Percentiles rank a stretch among this genome's conserved stretches.
Conservation (phyloP, 2,113 vertebrate species). For the Myrmecobius fasciatus region DNA sequence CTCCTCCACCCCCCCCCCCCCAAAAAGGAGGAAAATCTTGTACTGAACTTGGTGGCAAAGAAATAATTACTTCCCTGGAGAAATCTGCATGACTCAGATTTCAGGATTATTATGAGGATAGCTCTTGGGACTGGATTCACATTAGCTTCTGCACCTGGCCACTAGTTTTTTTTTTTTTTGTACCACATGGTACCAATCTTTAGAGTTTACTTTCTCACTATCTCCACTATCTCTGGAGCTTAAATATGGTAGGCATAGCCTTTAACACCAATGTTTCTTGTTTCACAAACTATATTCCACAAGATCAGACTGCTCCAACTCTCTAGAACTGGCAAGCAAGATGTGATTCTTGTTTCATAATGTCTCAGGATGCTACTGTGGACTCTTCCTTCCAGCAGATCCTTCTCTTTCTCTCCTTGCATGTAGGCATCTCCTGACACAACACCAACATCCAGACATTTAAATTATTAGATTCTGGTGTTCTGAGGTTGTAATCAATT, state of each 20-base stretch:
- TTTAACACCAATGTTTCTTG: not conserved
- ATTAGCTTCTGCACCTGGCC: not conserved
- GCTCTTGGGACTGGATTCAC: not conserved
- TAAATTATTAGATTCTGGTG: not conserved
- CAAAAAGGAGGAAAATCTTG: not conserved
- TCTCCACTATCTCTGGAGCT: not conserved
- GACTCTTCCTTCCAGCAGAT: not conserved
- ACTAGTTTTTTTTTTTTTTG: not conserved
- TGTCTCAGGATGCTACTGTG: not conserved
- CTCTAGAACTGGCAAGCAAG: not conserved
- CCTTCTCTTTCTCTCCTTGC: not conserved
- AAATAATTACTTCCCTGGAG: not conserved
- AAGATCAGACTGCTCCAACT: not conserved
- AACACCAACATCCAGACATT: not conserved
- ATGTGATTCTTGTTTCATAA: not conserved
- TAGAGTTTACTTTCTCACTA: not conserved
- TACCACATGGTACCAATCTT: not conserved
- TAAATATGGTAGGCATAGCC: not conserved
- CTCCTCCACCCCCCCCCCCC: too few species aligned
- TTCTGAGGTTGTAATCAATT: not conserved
- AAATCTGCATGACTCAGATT: not conserved
- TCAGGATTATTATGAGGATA: not conserved
- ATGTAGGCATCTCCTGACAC: not conserved
- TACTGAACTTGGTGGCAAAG: not conserved
- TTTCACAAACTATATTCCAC: not conserved